phyloP scores from a whole-genome alignment of 1,140 invertebrate species.

The Euura lappo region DNA sequence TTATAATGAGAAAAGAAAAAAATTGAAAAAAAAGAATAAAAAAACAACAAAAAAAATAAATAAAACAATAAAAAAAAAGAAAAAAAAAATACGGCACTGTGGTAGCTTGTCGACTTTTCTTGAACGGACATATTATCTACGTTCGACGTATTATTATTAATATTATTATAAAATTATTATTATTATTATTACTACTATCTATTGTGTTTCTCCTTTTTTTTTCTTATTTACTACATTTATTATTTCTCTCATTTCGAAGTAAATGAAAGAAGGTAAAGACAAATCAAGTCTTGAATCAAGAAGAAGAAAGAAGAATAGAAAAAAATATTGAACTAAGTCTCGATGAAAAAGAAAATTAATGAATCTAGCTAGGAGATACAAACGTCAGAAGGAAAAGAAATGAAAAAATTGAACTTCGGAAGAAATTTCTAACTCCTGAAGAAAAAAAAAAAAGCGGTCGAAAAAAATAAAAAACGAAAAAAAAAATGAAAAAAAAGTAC shows the following conservation, averaged over 20 bases:
- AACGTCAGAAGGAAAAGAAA: no score
- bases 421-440: not conserved
- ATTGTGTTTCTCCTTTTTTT: not conserved
- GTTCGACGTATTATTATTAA: no score
- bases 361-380: no score
- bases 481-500: not conserved
- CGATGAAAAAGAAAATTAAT: not conserved
- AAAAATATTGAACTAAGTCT: not conserved
- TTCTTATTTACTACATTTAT: not conserved
- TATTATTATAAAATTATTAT: no score
- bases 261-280: not conserved
- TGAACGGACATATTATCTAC: no score
- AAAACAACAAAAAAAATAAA: not conserved
- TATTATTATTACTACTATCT: no score
- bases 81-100: not conserved
- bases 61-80: not conserved
- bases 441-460: not conserved
- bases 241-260: not conserved
- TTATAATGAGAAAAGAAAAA: not conserved
- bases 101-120: no score
- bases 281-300: not conserved
- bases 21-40: not conserved
- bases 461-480: not conserved
- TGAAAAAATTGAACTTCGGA: not conserved
- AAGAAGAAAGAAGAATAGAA: not conserved